Percentiles rank a stretch among this genome's conserved stretches.
These are phyloP conservation scores for Periplaneta americana DNA, from an alignment of 1,140 invertebrate genomes.

Conservation along the genomic window DNA sequence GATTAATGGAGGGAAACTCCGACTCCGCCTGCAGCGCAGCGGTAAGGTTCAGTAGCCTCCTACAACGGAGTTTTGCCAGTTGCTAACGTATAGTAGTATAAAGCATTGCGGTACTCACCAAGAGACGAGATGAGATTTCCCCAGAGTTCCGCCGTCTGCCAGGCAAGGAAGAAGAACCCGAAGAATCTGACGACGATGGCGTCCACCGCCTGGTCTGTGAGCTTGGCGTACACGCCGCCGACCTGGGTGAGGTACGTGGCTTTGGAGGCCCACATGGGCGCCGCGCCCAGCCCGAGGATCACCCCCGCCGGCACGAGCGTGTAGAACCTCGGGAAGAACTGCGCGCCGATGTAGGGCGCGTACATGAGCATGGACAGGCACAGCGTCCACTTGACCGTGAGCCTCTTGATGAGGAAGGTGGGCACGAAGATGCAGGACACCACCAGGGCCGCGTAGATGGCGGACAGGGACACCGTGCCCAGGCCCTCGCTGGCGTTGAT, in stretches of 20 bases:
- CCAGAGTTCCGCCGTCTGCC: constrained; percentile 93
- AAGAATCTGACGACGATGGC: constrained; percentile 93
- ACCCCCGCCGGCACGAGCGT: constrained; percentile 90
- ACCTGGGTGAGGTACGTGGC: constrained; percentile 92
- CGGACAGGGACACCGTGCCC: constrained; percentile 76
- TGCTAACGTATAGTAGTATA: too few species aligned
- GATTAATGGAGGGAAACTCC: too few species aligned
- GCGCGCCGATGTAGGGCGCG: constrained; percentile 86
- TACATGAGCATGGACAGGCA: constrained; percentile 88
- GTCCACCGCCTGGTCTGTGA: constrained; percentile 80
- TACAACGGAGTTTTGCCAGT: too few species aligned
- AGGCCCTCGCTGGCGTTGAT: constrained; percentile 79
- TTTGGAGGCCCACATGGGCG: constrained; percentile 95
- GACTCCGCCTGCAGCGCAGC: too few species aligned
- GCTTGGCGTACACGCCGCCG: constrained; percentile 80
- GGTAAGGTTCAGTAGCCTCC: too few species aligned
- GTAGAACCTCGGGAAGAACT: constrained; percentile 86
- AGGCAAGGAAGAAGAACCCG: constrained; percentile 96
- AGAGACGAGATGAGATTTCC: constrained; percentile 95
- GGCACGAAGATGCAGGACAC: constrained; percentile 91
- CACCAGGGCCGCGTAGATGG: constrained; percentile 83
- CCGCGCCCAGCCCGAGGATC: constrained; percentile 82
- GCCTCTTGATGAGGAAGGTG: constrained; percentile 77
- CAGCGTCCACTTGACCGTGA: constrained; percentile 94
- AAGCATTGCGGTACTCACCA: constrained; percentile 62